These are phyloP conservation scores for Erpetoichthys calabaricus DNA, from an alignment of 2,797 vertebrate species.

Conservation along the genomic window DNA sequence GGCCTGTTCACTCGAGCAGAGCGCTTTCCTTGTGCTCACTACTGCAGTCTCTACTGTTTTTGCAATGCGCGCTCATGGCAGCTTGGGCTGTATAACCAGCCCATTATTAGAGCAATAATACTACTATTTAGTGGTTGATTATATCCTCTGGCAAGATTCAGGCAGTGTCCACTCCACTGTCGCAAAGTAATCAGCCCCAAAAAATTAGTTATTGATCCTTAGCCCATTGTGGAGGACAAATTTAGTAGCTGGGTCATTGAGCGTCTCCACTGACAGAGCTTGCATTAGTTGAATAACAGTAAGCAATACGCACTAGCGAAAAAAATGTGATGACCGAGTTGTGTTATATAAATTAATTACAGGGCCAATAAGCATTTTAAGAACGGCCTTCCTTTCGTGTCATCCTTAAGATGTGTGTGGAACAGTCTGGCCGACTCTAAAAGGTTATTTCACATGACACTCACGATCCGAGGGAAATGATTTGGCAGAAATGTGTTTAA, in stretches of 20 bases:
- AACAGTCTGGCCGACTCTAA: constrained; percentile 7
- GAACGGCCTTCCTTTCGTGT: constrained; percentile 22
- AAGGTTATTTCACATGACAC: too few species aligned
- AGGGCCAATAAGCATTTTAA: constrained; percentile 26
- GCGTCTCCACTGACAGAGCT: constrained; percentile 36
- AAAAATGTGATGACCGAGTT: background rate
- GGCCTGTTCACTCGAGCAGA: too few species aligned
- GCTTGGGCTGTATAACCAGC: constrained; percentile 27
- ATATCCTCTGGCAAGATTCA: constrained; percentile 79
- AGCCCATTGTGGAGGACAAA: constrained; percentile 49
- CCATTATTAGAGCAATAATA: constrained; percentile 54
- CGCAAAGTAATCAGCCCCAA: constrained; percentile 95
- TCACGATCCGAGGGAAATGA: too few species aligned
- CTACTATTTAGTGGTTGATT: constrained; percentile 78
- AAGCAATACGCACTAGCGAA: constrained; percentile 11
- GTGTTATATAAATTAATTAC: constrained; percentile 37
- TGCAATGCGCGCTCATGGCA: constrained; percentile 25
- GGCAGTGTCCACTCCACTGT: constrained; percentile 68
- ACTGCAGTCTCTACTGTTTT: constrained; percentile 10
- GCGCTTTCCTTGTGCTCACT: too few species aligned
- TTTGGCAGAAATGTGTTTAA: too few species aligned
- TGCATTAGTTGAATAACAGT: constrained; percentile 20
- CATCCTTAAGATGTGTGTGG: constrained; percentile 18
- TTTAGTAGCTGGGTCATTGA: constrained; percentile 66
- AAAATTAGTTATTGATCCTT: constrained; percentile 98